Conservation (phyloP, 2,888 invertebrate species). For the Caenorhabditis sp. region DNA sequence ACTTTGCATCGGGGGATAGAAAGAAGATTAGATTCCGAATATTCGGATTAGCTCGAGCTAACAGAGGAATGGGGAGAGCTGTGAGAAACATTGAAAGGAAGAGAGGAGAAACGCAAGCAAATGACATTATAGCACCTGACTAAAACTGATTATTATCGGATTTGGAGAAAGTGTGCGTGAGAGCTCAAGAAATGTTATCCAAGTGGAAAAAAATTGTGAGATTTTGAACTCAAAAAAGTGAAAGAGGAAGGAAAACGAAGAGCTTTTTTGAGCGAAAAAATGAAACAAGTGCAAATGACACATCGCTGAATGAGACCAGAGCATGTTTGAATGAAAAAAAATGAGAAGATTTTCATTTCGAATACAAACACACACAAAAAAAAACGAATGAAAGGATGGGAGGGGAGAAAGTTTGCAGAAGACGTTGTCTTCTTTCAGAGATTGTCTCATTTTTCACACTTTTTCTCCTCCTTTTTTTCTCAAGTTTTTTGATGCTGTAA, state of each 20-base stretch:
- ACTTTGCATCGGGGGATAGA: no score
- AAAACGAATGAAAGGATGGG: background rate
- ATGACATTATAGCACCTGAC: constrained; percentile 24
- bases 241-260: background rate
- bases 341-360: background rate
- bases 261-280: no score
- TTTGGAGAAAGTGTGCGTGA: background rate
- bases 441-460: constrained; percentile 38
- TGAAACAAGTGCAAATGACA: constrained; percentile 5
- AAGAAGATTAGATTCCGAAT: constrained; percentile 5
- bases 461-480: no score
- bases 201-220: background rate
- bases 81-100: background rate
- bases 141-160: constrained; percentile 14
- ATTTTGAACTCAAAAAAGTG: background rate
- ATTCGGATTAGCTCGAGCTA: constrained; percentile 2
- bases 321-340: background rate
- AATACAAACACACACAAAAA: constrained; percentile 9
- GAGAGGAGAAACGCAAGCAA: background rate
- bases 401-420: constrained; percentile 4
- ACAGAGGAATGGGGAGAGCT: background rate
- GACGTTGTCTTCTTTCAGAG: background rate
- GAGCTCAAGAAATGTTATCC: no score
- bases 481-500: background rate
- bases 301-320: background rate